Conservation (phyloP, 2,888 invertebrate genomes). For the Stenotaenia linearis region DNA sequence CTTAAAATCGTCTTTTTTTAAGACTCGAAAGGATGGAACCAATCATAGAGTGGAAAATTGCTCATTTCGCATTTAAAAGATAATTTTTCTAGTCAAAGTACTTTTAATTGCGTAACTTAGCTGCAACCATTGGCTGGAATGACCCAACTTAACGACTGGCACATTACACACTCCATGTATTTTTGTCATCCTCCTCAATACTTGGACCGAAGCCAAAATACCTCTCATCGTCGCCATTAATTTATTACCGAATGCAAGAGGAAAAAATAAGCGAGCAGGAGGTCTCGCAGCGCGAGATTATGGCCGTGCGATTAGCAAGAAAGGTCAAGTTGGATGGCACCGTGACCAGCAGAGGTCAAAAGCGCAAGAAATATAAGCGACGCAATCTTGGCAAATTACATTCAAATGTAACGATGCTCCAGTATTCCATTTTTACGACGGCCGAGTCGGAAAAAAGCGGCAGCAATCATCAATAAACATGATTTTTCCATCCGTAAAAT, state of each 20-base stretch:
- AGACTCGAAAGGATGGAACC: neutral
- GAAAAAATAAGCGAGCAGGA: too few species aligned
- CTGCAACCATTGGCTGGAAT: neutral
- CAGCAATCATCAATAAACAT: neutral
- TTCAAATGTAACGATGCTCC: too few species aligned
- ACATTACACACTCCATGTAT: constrained; percentile 26
- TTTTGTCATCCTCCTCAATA: neutral
- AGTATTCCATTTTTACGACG: too few species aligned
- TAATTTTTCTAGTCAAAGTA: neutral
- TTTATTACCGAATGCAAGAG: too few species aligned
- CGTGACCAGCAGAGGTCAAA: neutral
- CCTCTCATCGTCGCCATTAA: neutral
- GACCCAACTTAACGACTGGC: neutral
- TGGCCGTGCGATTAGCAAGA: too few species aligned
- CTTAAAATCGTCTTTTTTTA: neutral
- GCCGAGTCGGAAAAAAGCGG: neutral
- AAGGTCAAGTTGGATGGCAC: too few species aligned
- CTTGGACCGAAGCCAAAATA: neutral
- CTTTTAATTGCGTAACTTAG: neutral
- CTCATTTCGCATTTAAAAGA: neutral
- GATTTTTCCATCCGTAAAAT: neutral
- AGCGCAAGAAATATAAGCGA: neutral
- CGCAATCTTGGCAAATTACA: too few species aligned
- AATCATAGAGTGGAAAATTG: neutral
- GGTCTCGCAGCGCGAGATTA: too few species aligned